These are phyloP conservation scores for Jaculus jaculus DNA, from an alignment of 2,113 vertebrate genomes.

Conservation along the genomic window DNA sequence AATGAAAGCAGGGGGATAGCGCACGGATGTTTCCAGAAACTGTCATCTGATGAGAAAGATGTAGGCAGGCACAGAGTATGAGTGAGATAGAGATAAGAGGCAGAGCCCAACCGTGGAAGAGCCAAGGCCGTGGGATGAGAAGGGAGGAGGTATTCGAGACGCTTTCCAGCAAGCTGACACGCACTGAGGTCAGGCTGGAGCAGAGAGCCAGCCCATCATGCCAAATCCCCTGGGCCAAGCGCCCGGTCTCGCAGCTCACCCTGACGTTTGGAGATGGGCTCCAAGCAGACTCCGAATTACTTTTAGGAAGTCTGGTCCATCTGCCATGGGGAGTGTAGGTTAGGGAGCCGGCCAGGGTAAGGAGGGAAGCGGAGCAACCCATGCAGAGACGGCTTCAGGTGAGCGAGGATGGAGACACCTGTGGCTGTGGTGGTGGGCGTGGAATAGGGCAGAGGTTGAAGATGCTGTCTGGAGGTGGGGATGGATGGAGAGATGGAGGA, in stretches of 20 bases:
- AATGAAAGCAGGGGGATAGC: not conserved
- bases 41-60: not conserved
- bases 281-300: not conserved
- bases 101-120: not conserved
- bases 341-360: too few species aligned
- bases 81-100: not conserved
- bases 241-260: not conserved
- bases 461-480: not conserved
- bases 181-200: not conserved
- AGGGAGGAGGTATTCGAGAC: not conserved
- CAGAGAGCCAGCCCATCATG: not conserved
- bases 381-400: fast-evolving
- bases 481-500: too few species aligned
- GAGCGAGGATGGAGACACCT: fast-evolving
- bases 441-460: not conserved
- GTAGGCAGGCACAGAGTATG: not conserved
- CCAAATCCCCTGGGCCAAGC: not conserved
- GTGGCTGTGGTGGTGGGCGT: fast-evolving
- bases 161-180: not conserved
- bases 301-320: not conserved
- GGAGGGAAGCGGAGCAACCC: too few species aligned
- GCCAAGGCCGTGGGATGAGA: not conserved
- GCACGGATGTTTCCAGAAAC: not conserved
- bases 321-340: not conserved
- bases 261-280: not conserved